Evolutionary conservation across 2,888 invertebrate species (phyloP).

Genomic region (Eilema sororculum): DNA sequence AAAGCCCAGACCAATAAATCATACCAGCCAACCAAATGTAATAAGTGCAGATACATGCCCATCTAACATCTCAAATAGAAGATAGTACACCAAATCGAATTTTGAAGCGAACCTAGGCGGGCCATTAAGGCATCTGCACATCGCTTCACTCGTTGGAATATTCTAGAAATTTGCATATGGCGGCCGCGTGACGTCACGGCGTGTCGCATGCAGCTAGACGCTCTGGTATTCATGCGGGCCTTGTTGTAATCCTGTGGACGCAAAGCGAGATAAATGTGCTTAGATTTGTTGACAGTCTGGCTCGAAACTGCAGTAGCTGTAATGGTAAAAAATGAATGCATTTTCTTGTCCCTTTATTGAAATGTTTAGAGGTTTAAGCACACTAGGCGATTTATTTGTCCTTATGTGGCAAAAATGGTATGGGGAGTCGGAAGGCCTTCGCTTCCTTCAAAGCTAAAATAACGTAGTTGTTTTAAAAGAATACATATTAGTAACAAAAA

Average conservation of each 20-base stretch:
- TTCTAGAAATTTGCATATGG: constrained; percentile 58
- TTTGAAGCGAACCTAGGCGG: constrained; percentile 59
- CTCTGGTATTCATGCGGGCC: constrained; percentile 57
- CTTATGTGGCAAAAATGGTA: too few species aligned
- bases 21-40: constrained; percentile 41
- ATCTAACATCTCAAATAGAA: constrained; percentile 53
- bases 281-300: constrained; percentile 42
- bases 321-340: constrained; percentile 26
- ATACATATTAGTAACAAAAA: too few species aligned
- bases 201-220: constrained; percentile 57
- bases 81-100: constrained; percentile 59
- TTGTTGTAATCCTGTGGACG: constrained; percentile 48
- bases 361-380: too few species aligned
- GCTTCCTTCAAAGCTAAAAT: too few species aligned
- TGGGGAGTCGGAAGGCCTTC: too few species aligned
- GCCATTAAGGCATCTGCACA: constrained; percentile 65
- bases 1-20: constrained; percentile 22
- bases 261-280: constrained; percentile 49
- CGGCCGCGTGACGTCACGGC: constrained; percentile 59
- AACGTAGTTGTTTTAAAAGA: too few species aligned
- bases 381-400: too few species aligned
- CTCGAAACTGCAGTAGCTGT: constrained; percentile 30
- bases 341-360: neutral
- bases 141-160: constrained; percentile 50
- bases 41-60: constrained; percentile 42